Conservation (phyloP, 2,888 invertebrate species). For the Dryocosmus kuriphilus region DNA sequence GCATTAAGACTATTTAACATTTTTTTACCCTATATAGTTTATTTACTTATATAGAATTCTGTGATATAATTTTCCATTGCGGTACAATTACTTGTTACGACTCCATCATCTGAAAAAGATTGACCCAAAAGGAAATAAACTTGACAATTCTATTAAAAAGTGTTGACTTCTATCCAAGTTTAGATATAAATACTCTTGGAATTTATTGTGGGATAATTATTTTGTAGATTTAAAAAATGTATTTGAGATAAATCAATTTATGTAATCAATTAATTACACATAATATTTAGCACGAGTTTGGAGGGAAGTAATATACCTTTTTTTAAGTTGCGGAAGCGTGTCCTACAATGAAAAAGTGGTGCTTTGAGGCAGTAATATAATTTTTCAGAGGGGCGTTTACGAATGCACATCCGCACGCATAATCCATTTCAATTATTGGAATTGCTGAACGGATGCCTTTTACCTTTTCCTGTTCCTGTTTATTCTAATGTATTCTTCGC, state of each 20-base stretch:
- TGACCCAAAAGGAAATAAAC: not conserved
- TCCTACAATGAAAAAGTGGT: not conserved
- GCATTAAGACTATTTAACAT: slow-evolving; percentile 19
- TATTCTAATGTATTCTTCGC: not conserved
- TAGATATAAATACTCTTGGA: too few species aligned
- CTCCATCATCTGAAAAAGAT: not conserved
- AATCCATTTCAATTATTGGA: slow-evolving; percentile 19
- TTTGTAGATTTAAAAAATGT: not conserved
- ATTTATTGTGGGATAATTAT: not conserved
- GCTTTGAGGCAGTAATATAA: slow-evolving; percentile 7
- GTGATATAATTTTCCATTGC: slow-evolving; percentile 28
- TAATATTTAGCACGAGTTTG: not conserved
- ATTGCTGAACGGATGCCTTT: slow-evolving; percentile 23
- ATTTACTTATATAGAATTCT: slow-evolving; percentile 10
- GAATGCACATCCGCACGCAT: not conserved
- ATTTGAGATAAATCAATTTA: not conserved
- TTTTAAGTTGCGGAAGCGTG: not conserved
- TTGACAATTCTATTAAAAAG: too few species aligned
- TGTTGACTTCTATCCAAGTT: too few species aligned
- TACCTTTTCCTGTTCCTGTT: slow-evolving; percentile 17
- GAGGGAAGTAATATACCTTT: not conserved
- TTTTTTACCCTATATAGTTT: not conserved
- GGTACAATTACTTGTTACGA: not conserved
- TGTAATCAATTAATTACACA: not conserved
- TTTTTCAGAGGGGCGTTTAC: slow-evolving; percentile 8